Evolutionary conservation across 1,140 invertebrate genomes (phyloP).

Genomic region (Lucilia cuprina): DNA sequence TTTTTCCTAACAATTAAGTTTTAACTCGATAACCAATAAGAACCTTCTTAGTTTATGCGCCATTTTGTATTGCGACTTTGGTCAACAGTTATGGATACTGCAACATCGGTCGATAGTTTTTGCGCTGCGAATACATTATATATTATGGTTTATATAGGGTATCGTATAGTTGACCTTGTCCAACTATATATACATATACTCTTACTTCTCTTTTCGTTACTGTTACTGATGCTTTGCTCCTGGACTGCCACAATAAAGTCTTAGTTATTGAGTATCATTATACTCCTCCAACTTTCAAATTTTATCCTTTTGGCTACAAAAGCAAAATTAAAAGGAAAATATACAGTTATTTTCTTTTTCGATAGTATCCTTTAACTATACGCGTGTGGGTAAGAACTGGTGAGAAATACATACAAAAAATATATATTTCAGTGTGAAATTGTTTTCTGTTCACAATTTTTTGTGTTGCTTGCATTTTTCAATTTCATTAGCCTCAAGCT

Average conservation of each 20-base stretch:
- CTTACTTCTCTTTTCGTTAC: background rate
- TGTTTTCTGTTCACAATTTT: background rate
- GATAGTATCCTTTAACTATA: background rate
- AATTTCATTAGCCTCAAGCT: slow-evolving; percentile 4
- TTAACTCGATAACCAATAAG: no score
- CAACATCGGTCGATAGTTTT: no score
- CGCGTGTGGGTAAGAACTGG: background rate
- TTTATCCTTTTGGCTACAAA: background rate
- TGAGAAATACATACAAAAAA: no score
- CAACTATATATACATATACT: no score
- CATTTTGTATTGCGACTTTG: no score
- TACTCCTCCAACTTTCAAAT: background rate
- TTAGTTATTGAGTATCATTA: background rate
- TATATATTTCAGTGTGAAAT: background rate
- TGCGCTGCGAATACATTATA: no score
- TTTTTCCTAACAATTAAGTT: no score
- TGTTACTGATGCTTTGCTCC: background rate
- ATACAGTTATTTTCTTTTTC: background rate
- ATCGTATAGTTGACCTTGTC: no score
- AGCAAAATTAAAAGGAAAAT: background rate
- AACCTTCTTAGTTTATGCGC: no score
- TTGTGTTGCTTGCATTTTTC: slow-evolving; percentile 5
- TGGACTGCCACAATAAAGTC: background rate
- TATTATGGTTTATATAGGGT: no score
- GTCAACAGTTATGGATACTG: no score